A percentile compares a stretch with the other conserved stretches of the same genome.
These are phyloP conservation scores for Papilio elwesi DNA, from an alignment of 2,888 invertebrate genomes.

Conservation along the genomic window DNA sequence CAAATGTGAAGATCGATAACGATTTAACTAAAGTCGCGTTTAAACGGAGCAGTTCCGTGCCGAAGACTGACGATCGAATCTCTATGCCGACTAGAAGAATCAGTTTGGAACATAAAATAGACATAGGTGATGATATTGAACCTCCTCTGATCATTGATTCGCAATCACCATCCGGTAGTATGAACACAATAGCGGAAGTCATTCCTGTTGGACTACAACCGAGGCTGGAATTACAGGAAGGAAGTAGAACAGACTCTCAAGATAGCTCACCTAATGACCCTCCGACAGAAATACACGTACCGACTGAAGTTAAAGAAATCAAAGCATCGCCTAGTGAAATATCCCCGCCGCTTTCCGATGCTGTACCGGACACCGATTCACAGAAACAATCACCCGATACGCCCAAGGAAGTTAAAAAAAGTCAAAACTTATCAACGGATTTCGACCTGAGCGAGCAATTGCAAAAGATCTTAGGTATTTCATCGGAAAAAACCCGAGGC, in stretches of 20 bases:
- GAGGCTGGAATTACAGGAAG: conserved; percentile 65
- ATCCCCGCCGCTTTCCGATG: conserved; percentile 73
- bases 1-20: conserved; percentile 68
- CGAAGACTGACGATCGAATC: conserved; percentile 71
- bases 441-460: conserved; percentile 80
- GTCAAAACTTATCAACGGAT: conserved; percentile 80
- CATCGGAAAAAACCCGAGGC: conserved; percentile 74
- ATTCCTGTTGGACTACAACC: conserved; percentile 75
- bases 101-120: conserved; percentile 79
- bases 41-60: conserved; percentile 75
- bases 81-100: conserved; percentile 68
- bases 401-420: conserved; percentile 78
- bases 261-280: conserved; percentile 77
- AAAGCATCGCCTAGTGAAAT: conserved; percentile 79
- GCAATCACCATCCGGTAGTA: conserved; percentile 72
- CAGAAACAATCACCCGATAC: conserved; percentile 77
- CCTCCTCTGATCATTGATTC: conserved; percentile 79
- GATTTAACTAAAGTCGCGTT: conserved; percentile 75
- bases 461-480: conserved; percentile 80
- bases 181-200: conserved; percentile 79
- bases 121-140: conserved; percentile 79
- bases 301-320: conserved; percentile 66
- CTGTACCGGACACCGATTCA: conserved; percentile 62
- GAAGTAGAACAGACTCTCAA: conserved; percentile 70
- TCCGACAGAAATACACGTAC: conserved; percentile 76